Conservation (phyloP, 2,113 vertebrate species). For the Nestor notabilis region DNA sequence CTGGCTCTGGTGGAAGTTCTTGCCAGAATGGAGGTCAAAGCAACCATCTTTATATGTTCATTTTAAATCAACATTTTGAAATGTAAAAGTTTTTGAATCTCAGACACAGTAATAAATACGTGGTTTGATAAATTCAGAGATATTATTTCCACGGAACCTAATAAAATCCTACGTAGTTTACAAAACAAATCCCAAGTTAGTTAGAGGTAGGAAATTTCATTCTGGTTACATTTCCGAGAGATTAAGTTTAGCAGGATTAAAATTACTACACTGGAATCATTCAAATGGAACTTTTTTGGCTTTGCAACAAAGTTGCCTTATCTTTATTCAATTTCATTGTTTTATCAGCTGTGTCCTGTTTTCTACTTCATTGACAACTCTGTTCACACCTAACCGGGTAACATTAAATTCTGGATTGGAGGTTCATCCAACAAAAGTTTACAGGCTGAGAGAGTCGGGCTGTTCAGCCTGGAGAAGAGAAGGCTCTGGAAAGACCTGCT, state of each 20-base stretch:
- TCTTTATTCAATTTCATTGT: slow-evolving; percentile 51
- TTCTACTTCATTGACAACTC: slow-evolving; percentile 62
- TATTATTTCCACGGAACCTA: neutral
- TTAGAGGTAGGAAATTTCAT: neutral
- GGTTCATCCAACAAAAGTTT: slow-evolving; percentile 42
- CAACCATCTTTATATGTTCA: neutral
- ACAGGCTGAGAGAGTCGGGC: neutral
- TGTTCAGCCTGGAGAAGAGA: neutral
- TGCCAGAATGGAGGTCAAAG: neutral
- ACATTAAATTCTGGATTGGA: slow-evolving; percentile 28
- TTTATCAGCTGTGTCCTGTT: slow-evolving; percentile 73
- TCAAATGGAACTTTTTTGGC: slow-evolving; percentile 26
- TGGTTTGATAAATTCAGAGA: neutral
- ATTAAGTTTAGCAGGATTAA: neutral
- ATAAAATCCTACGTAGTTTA: neutral
- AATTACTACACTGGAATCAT: slow-evolving; percentile 12
- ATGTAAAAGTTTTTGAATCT: neutral
- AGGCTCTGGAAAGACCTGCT: neutral
- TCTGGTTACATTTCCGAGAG: neutral
- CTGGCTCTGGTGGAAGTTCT: neutral
- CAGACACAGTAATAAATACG: neutral
- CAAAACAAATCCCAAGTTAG: neutral
- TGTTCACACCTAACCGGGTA: slow-evolving; percentile 70
- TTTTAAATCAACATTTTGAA: neutral
- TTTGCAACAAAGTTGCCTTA: slow-evolving; percentile 25